Evolutionary conservation across 2,113 vertebrate species (phyloP), one percentile per base, ranked within the genome.

Genomic region (Macroglossus sobrinus): DNA sequence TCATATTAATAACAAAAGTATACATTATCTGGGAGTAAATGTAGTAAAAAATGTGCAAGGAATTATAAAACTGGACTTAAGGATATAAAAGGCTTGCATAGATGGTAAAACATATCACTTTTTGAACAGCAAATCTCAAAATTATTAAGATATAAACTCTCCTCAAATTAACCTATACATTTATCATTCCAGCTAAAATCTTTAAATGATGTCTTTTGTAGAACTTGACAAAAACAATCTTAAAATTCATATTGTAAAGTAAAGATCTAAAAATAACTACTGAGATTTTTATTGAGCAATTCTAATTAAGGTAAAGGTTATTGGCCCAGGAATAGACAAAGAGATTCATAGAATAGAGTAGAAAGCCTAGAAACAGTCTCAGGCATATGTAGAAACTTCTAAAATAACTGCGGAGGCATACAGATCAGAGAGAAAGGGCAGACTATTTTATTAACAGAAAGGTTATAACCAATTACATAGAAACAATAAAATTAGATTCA

Each of bases 31-130:
- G 55, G 30, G 14, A 89, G 94, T 91, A 76, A 90, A 76, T n/a
- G 10, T 89, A 93, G 89, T 3, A 87, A 91, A 94, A 78, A n/a
- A 68, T 7, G 22, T 72, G 6, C 63, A 96, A 95, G 81, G 63
- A 97, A 47, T 57, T 63, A 38, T 3, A 68, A 94, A 91, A 84
- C 18, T 64, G 64, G 45, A 96, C 30, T 96, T 69, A 94, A 84
- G 50, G n/a, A 50, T 30, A 45, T 28, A 78, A 93, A 84, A 59
- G 19, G 1, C 0, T 14, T 66, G 61, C 38, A 30, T 61, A 84
- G 88, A 89, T 74, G 35, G 9, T 66, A 22, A 96, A 50, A 43
- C 50, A 50, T 4, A 38, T 38, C 16, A 81, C 71, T 90, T 76
- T 92, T 35, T 66, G 33, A 79, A 61, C 38, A 26, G 28, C 28